A percentile compares a stretch with the other conserved stretches of the same genome.
phyloP scores from a whole-genome alignment of 2,797 vertebrate species.

The Clarias laeviceps region DNA sequence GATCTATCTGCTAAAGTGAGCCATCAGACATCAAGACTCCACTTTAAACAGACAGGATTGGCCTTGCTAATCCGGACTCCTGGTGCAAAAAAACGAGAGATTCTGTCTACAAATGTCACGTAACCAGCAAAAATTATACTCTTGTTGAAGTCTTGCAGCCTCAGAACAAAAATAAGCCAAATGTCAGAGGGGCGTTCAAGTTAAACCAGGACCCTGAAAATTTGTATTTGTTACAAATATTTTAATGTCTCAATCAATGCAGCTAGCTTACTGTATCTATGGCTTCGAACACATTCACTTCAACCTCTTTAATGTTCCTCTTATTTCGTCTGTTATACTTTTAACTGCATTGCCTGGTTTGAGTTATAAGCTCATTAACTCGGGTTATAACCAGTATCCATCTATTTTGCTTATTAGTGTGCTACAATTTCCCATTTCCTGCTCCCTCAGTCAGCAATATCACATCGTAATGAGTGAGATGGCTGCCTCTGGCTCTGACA shows the following conservation, averaged over 20 bases:
- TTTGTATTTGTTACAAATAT: neutral
- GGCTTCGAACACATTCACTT: neutral
- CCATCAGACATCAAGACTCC: conserved; percentile 58
- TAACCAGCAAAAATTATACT: neutral
- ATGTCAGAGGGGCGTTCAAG: no score
- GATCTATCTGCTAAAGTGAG: conserved; percentile 60
- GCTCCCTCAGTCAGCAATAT: conserved; percentile 43
- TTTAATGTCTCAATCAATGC: neutral
- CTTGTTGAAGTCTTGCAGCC: neutral
- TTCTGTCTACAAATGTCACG: neutral
- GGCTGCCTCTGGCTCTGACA: conserved; percentile 56
- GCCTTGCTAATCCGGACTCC: conserved; percentile 49
- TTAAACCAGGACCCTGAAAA: no score
- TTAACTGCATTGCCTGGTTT: conserved; percentile 10
- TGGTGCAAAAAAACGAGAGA: conserved; percentile 12
- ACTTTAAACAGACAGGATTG: conserved; percentile 49
- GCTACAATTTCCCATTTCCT: conserved; percentile 49
- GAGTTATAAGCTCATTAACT: conserved; percentile 28
- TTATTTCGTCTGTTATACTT: conserved; percentile 15
- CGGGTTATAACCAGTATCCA: conserved; percentile 41
- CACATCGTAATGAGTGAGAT: conserved; percentile 44
- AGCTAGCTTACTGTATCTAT: neutral
- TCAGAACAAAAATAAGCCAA: neutral
- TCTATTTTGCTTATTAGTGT: conserved; percentile 62
- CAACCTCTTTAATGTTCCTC: neutral